These are phyloP conservation scores for Chiloscyllium punctatum DNA, from an alignment of 2,797 vertebrate genomes.

Conservation along the genomic window DNA sequence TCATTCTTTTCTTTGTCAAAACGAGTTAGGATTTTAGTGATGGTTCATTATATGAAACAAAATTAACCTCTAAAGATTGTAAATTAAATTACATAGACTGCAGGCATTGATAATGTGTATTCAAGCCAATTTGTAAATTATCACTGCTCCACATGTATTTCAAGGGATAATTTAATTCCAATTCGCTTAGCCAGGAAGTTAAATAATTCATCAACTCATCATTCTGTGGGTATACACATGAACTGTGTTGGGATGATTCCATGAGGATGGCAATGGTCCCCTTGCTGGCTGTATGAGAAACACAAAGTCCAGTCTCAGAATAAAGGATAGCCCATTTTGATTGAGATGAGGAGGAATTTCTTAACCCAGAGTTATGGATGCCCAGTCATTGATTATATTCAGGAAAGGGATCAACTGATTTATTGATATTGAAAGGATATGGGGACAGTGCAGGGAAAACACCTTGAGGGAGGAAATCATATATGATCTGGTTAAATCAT, in stretches of 20 bases:
- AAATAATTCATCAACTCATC: neutral
- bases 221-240: neutral
- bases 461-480: too few species aligned
- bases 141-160: neutral
- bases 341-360: too few species aligned
- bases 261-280: too few species aligned
- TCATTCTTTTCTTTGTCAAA: neutral
- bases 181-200: neutral
- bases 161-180: neutral
- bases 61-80: neutral
- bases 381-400: too few species aligned
- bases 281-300: too few species aligned
- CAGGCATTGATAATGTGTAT: neutral
- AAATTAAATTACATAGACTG: neutral
- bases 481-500: too few species aligned
- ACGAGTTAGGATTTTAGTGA: neutral
- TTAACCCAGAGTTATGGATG: too few species aligned
- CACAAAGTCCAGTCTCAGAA: too few species aligned
- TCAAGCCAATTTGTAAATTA: neutral
- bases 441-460: too few species aligned
- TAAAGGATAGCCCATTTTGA: too few species aligned
- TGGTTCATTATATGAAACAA: neutral
- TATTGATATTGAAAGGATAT: too few species aligned
- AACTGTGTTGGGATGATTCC: neutral
- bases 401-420: too few species aligned